Base-by-base conservation (phyloP, 1,140 invertebrate species). In the Papilio polyxenes region DNA sequence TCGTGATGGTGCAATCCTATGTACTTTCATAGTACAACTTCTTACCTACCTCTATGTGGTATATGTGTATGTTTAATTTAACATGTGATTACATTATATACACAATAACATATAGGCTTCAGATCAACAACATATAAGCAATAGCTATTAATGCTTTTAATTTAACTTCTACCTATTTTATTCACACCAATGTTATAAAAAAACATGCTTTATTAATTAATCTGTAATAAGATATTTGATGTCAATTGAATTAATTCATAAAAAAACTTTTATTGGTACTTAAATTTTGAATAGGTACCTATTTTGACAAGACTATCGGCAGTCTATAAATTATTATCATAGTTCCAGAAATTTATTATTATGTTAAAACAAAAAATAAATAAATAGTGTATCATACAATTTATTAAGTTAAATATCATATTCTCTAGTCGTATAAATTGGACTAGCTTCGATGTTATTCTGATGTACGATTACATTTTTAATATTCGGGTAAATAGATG, bases 1-100 rank as follows among this genome's bases (percentile, higher is more conserved):
- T 91, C 91, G 92, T 94, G 92, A 90, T 92, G 88, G 92, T 94
- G 93, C 93, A 91, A 75, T 87, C 87, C 91, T 92, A 92, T 87
- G 86, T 89, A 89, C 83, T 90, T 40, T 65, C 40, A 2, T 91
- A 92, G 91, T 90, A 87, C 86, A 84, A 84, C 87, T 85, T 23
- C 87, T 85, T 23, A 62, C 76, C 86, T 91, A 92, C 85, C 87
- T 83, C 90, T 92, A 79, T 48, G 76, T 79, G 76, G 31, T 62
- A 89, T 88, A 89, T 84, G 92, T 93, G 90, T 90, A 91, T 44
- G 89, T 92, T 87, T 92, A 91, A 85, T 92, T 92, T 93, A 94
- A 94, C 93, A 93, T 92, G 92, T 93, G 92, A 92, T 94, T 93
- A 93, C 87, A 93, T 93, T 93, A 94, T 93, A 91, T 93, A 94